These are phyloP conservation scores for Natrix natrix DNA, from an alignment of 2,797 vertebrate genomes.

Conservation along the genomic window DNA sequence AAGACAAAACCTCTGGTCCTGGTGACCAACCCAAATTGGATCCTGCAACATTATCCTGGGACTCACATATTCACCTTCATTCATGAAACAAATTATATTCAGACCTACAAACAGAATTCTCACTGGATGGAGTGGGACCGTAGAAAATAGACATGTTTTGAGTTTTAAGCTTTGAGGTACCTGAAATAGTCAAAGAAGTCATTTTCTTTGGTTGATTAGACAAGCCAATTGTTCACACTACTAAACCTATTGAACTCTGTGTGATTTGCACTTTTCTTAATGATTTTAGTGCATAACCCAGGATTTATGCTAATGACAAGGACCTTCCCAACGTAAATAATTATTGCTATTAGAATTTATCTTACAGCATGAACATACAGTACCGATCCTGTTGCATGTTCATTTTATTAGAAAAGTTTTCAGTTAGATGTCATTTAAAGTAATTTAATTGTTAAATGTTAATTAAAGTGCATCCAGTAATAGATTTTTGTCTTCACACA, in stretches of 20 bases:
- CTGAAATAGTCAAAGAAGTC: not conserved
- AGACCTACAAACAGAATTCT: not conserved
- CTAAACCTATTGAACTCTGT: conserved; percentile 24
- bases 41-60: not conserved
- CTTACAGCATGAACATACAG: conserved; percentile 24
- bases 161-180: not conserved
- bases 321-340: not conserved
- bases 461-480: conserved; percentile 23
- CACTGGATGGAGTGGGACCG: not conserved
- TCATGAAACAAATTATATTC: not conserved
- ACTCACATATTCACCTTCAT: not conserved
- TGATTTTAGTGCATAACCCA: conserved; percentile 14
- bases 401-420: conserved; percentile 28
- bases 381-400: not conserved
- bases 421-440: conserved; percentile 26
- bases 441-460: conserved; percentile 28
- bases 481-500: conserved; percentile 1
- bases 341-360: conserved; percentile 9
- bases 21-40: not conserved
- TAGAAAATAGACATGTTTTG: conserved; percentile 3
- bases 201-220: conserved; percentile 26
- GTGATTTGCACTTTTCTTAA: conserved; percentile 27
- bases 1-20: not conserved
- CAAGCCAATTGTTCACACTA: conserved; percentile 13
- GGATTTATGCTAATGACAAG: conserved; percentile 25